Percentiles rank a stretch among this genome's conserved stretches.
Conservation (phyloP, 2,797 vertebrate genomes). For the Myotis myotis region DNA sequence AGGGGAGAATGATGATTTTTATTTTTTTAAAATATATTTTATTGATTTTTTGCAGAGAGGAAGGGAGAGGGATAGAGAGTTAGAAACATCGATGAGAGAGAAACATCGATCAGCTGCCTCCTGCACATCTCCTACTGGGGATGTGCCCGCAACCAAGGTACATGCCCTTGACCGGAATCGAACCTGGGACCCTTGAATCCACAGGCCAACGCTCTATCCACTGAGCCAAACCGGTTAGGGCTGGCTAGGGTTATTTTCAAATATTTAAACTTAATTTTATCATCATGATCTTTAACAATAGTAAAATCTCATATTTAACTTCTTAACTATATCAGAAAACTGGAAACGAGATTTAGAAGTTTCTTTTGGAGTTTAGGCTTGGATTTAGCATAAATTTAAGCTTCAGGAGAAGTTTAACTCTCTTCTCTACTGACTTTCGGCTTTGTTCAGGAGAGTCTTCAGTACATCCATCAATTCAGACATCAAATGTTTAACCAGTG, state of each 20-base stretch:
- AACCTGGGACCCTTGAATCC: too few species aligned
- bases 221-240: too few species aligned
- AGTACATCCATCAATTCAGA: not conserved
- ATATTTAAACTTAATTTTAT: slow-evolving; percentile 22
- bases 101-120: too few species aligned
- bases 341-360: not conserved
- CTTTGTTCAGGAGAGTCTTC: not conserved
- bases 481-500: not conserved
- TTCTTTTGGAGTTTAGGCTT: not conserved
- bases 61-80: too few species aligned
- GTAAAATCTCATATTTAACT: not conserved
- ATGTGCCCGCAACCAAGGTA: too few species aligned
- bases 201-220: too few species aligned
- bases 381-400: not conserved
- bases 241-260: not conserved
- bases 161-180: too few species aligned
- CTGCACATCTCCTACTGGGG: too few species aligned
- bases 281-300: slow-evolving; percentile 16
- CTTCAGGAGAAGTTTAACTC: not conserved
- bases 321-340: not conserved
- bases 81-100: too few species aligned
- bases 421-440: not conserved
- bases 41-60: too few species aligned
- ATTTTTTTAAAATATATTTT: too few species aligned
- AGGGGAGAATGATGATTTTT: too few species aligned